Evolutionary conservation across 2,888 invertebrate species (phyloP).

Genomic region (Pristionchus maxplancki): DNA sequence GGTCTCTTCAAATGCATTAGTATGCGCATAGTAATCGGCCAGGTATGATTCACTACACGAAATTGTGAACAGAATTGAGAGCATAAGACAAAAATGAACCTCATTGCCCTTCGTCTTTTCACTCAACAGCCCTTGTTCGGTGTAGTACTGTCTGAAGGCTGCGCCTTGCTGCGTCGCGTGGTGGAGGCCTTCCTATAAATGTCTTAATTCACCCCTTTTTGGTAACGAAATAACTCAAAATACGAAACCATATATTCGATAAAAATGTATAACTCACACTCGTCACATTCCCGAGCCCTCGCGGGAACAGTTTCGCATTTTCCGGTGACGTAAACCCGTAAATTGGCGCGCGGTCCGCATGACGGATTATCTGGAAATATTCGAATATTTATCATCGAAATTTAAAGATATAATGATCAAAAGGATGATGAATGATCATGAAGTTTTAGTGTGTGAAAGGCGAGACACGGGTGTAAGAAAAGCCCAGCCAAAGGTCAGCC

Average conservation of each 20-base stretch:
- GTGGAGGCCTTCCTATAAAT: neutral
- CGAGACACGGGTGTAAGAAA: no score
- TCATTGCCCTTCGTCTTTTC: neutral
- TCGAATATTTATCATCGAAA: neutral
- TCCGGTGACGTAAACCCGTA: neutral
- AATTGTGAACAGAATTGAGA: no score
- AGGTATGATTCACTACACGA: no score
- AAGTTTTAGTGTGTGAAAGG: no score
- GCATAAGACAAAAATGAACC: no score
- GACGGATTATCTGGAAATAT: neutral
- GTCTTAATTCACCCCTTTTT: neutral
- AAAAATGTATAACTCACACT: neutral
- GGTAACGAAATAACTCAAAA: neutral
- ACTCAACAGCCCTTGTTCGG: neutral
- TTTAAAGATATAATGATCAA: no score
- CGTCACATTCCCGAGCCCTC: neutral
- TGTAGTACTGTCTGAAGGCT: neutral
- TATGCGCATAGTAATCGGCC: no score
- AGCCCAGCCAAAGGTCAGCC: no score
- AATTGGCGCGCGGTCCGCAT: constrained; percentile 6
- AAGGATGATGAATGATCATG: no score
- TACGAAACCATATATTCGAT: neutral
- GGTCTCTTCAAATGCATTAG: no score
- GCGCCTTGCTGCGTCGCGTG: neutral
- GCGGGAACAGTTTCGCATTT: neutral